These are phyloP conservation scores for Parus major DNA, from an alignment of 2,113 vertebrate species.

Conservation along the genomic window DNA sequence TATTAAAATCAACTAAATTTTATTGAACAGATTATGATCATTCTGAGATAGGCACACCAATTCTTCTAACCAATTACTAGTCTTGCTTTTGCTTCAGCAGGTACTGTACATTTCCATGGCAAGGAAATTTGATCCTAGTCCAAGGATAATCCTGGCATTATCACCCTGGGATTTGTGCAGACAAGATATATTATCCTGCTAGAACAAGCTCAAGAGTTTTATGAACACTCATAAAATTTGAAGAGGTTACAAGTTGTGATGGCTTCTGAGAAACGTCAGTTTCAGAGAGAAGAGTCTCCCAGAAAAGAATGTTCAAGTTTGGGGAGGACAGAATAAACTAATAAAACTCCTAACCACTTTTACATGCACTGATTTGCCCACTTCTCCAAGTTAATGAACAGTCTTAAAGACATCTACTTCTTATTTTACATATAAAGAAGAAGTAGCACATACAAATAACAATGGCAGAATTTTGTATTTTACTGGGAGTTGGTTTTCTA, in stretches of 20 bases:
- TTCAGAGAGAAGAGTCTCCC: neutral
- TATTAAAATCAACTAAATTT: neutral
- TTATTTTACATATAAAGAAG: neutral
- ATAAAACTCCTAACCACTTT: neutral
- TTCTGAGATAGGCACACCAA: neutral
- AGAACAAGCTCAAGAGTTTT: neutral
- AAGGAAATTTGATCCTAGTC: neutral
- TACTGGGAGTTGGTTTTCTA: neutral
- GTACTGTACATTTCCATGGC: neutral
- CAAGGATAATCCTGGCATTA: slow-evolving; percentile 15
- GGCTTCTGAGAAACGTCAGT: neutral
- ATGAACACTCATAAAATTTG: neutral
- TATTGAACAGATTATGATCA: neutral
- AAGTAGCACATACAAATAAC: neutral
- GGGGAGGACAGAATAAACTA: neutral
- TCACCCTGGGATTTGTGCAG: neutral
- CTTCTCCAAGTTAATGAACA: neutral
- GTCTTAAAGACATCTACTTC: neutral
- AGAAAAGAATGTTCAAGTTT: neutral
- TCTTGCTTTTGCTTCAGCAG: neutral
- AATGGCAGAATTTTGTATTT: neutral
- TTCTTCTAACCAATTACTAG: neutral
- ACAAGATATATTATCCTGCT: slow-evolving; percentile 10
- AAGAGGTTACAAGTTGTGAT: neutral
- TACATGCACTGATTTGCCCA: neutral